Base-by-base conservation (phyloP, 1,140 invertebrate species). In the Sarcophaga peregrina region DNA sequence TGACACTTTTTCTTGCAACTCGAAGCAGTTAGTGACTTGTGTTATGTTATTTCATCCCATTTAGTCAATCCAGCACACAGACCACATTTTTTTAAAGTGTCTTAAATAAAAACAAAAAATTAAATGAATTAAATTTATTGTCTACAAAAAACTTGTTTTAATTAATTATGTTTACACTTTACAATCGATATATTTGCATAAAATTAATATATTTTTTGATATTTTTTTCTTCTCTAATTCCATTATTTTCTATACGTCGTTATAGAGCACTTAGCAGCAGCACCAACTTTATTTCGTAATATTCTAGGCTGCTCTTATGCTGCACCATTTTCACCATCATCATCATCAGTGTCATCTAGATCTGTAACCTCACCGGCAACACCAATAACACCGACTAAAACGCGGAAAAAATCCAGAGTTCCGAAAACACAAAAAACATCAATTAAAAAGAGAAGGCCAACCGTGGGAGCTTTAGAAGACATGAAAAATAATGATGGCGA, bases 221-320 rank as follows among this genome's bases (percentile, higher is more conserved):
- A 3, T 9, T 20, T 8, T 68, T 20, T 68, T 20, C 1, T 68
- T n/a, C 20, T 68, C n/a, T n/a, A 68, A 68, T 68, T 68, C 7
- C 8, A 9, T 68, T 25, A 13, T 13, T 13, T n/a, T n/a, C 54
- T 58, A 20, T 20, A 68, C 25, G 25, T 72, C n/a, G 17, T 11
- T 52, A 47, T 76, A 78, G 75, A 50, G 9, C 75, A 78, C 47
- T 9, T 48, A 78, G 47, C 75, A 3, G 45, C 46, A 50, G 48
- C 45, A 15, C 11, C 47, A n/a, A 78, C 75, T 9, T 20, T 78
- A 78, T 78, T 52, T 52, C 15, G 47, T 50, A 78, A 78, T 25
- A 78, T 78, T 46, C 10, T 50, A 48, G 75, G 8, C 47, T 15
- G 7, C 54, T n/a, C 54, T 8, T 68, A 68, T 25, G 0, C 17